Conservation (phyloP, 2,113 vertebrate genomes). For the Ibidorhyncha struthersii region DNA sequence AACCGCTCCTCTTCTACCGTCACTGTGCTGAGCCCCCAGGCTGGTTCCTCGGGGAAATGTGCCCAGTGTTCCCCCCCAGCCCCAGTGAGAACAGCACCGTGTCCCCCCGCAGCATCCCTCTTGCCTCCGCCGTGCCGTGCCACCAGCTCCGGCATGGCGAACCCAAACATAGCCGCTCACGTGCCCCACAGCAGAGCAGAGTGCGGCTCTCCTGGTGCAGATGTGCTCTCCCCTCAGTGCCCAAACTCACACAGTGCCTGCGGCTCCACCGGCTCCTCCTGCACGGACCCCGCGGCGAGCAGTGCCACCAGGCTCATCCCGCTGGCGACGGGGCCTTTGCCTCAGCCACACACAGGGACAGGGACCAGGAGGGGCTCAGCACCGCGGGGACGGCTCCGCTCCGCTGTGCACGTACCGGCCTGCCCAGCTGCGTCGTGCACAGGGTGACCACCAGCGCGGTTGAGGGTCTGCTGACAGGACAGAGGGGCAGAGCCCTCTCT, state of each 20-base stretch:
- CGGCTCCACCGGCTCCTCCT: neutral
- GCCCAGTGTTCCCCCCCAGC: neutral
- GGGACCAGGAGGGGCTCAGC: neutral
- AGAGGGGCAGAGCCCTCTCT: neutral
- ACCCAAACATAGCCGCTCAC: fast-evolving
- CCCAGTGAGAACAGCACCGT: fast-evolving
- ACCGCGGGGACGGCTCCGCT: neutral
- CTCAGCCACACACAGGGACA: fast-evolving
- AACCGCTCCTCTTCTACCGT: too few species aligned
- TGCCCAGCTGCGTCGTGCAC: neutral
- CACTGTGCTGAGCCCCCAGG: neutral
- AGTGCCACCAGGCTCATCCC: neutral
- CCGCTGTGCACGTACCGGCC: neutral
- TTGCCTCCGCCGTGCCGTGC: fast-evolving
- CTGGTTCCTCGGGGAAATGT: neutral
- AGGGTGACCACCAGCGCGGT: neutral
- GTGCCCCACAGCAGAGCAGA: neutral
- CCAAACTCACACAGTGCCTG: neutral
- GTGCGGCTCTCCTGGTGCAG: neutral
- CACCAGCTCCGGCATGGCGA: neutral
- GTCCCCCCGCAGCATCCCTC: fast-evolving
- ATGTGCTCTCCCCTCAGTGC: neutral
- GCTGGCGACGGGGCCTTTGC: neutral
- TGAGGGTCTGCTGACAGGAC: neutral
- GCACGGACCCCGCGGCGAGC: neutral